A percentile compares a stretch with the other conserved stretches of the same genome.
Conservation (phyloP, 1,140 invertebrate species). For the Doryteuthis pealeii region DNA sequence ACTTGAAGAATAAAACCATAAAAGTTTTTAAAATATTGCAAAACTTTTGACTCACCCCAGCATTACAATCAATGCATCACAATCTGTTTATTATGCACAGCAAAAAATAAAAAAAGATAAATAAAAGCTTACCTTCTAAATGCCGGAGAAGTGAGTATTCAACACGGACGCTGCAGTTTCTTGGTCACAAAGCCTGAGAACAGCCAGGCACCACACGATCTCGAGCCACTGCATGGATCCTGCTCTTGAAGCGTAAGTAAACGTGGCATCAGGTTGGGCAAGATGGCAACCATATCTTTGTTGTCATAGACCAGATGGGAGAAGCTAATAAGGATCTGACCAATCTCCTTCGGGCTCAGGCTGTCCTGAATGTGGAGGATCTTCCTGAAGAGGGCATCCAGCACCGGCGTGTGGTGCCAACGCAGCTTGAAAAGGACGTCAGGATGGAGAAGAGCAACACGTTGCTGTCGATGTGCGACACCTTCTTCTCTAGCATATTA, state of each 20-base stretch:
- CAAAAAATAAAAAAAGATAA: too few relatives aligned
- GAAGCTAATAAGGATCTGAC: conserved; percentile 6
- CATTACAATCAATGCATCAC: too few relatives aligned
- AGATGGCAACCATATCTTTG: neutral
- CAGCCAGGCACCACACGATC: conserved; percentile 12
- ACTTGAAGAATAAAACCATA: too few relatives aligned
- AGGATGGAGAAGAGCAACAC: conserved; percentile 14
- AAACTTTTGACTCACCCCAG: too few relatives aligned
- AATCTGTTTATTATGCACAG: too few relatives aligned
- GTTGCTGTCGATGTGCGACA: neutral
- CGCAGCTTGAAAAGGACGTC: conserved; percentile 15
- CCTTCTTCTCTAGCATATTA: neutral
- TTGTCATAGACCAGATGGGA: conserved; percentile 12
- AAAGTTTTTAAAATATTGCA: too few relatives aligned
- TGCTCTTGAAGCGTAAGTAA: neutral
- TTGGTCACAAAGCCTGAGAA: neutral
- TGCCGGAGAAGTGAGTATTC: neutral
- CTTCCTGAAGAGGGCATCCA: conserved; percentile 9
- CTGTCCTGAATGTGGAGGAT: neutral
- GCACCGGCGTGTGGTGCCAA: conserved; percentile 13
- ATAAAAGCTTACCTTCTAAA: conserved; percentile 10
- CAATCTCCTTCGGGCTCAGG: conserved; percentile 6
- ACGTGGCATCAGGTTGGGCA: neutral
- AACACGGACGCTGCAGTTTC: neutral
- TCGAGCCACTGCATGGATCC: conserved; percentile 12